Base-by-base conservation (phyloP, 2,888 invertebrate species). In the Molorchus minor region DNA sequence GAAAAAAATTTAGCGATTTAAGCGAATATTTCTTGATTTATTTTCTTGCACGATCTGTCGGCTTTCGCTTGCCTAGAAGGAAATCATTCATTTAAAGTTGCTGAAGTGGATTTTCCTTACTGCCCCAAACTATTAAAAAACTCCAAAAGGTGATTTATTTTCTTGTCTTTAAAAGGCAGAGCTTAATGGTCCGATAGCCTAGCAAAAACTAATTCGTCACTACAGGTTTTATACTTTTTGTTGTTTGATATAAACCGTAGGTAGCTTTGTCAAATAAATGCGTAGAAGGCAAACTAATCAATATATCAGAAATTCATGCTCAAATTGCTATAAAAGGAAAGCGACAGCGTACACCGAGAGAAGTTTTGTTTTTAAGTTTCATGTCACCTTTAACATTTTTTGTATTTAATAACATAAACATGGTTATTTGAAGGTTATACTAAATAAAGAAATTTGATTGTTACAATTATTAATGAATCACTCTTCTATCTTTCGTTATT, bases 141-240 rank as follows among this genome's bases (percentile, higher is more conserved):
- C 35, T 49, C 38, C 36, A 49, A 49, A 36, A 8, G 49, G 49
- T 49, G 49, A 49, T 49, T 49, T 49, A 49, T 49, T 36, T 49
- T 36, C 49, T 49, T 49, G 49, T 49, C 49, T 17, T 21, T 35
- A 10, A n/a, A 49, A 25, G 35, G 49, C 38, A 49, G 38, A 49
- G 35, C 36, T 36, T 49, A 49, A 49, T 49, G 49, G 49, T 21
- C 7, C 35, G 49, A 19, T 49, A 20, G 21, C 35, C 21, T 49
- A 36, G 36, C 33, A 16, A 49, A 49, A 49, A 49, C 36, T 38
- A 49, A 49, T 49, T 49, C 49, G 49, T 49, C 49, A 49, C 49
- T 4, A 44, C 44, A 29, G 29, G 4, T 25, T 25, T 25, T 25
- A n/a, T 8, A 25, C 25, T 25, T 25, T 25, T 25, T 25, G 3